Percentiles rank a stretch among this genome's conserved stretches.
Conservation (phyloP, 2,113 vertebrate genomes). For the Ochotona curzoniae region DNA sequence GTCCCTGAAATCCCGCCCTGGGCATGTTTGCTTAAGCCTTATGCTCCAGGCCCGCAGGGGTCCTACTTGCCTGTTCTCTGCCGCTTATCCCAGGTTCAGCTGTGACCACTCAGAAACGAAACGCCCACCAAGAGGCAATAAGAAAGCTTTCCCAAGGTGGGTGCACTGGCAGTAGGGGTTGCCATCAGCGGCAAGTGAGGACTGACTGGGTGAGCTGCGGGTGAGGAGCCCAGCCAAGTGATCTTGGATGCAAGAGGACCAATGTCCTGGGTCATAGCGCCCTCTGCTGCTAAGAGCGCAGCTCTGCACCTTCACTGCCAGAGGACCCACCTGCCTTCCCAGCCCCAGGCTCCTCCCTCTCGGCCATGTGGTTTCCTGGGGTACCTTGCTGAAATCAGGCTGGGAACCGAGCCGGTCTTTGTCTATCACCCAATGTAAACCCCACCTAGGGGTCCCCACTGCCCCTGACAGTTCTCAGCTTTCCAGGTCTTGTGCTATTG, state of each 20-base stretch:
- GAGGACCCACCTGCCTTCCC: not conserved
- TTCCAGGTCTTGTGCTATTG: not conserved
- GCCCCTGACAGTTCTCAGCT: not conserved
- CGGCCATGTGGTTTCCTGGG: not conserved
- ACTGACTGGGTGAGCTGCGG: not conserved
- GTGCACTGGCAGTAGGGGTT: not conserved
- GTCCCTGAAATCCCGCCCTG: not conserved
- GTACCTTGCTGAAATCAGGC: no score
- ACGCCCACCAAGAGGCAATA: not conserved
- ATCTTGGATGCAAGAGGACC: not conserved
- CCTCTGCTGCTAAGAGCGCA: conserved; percentile 62
- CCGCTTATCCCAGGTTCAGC: not conserved
- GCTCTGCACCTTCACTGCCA: not conserved
- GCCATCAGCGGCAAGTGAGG: not conserved
- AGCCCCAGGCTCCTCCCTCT: not conserved
- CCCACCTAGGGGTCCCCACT: not conserved
- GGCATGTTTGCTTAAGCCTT: not conserved
- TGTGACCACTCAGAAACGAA: not conserved
- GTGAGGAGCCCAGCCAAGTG: fast-evolving
- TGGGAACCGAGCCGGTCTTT: no score
- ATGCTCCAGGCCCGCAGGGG: not conserved
- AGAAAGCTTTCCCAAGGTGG: not conserved
- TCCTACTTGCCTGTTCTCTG: not conserved
- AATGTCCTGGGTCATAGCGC: conserved; percentile 33
- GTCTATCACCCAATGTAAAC: not conserved